These are phyloP conservation scores for Palaemon carinicauda DNA, from an alignment of 1,140 invertebrate genomes.

Conservation along the genomic window DNA sequence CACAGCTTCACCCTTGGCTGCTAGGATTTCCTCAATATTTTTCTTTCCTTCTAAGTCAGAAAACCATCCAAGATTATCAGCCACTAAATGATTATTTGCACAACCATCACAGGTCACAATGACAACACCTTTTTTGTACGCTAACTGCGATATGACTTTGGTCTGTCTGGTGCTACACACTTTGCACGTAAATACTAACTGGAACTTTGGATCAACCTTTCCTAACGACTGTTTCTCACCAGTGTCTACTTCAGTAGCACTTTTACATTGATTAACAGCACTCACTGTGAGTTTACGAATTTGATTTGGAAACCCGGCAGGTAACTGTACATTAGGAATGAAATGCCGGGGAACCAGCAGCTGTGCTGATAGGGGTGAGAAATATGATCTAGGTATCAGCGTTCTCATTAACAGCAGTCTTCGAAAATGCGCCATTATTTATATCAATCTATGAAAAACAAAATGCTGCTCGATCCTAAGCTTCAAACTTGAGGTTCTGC, in stretches of 20 bases:
- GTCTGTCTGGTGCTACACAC: conserved; percentile 65
- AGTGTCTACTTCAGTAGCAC: not conserved
- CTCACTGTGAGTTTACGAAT: too few species aligned
- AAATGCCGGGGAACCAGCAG: too few species aligned
- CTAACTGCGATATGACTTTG: conserved; percentile 66
- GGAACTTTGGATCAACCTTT: conserved; percentile 56
- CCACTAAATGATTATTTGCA: conserved; percentile 67
- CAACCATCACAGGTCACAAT: conserved; percentile 67
- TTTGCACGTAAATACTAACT: conserved; percentile 67
- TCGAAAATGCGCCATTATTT: not conserved
- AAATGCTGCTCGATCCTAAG: not conserved
- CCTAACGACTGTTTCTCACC: conserved; percentile 11
- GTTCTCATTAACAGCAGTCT: too few species aligned
- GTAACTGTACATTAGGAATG: too few species aligned
- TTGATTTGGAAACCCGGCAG: too few species aligned
- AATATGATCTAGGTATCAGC: too few species aligned
- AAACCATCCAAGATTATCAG: conserved; percentile 69
- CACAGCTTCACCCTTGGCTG: conserved; percentile 66
- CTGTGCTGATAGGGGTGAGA: too few species aligned
- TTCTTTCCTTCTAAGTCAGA: conserved; percentile 62
- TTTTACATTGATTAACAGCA: too few species aligned
- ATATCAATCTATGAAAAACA: not conserved
- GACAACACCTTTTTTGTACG: conserved; percentile 68
- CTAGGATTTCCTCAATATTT: conserved; percentile 68
- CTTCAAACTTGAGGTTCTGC: not conserved